Base-by-base conservation (phyloP, 2,888 invertebrate species). In the Thelaira solivaga region DNA sequence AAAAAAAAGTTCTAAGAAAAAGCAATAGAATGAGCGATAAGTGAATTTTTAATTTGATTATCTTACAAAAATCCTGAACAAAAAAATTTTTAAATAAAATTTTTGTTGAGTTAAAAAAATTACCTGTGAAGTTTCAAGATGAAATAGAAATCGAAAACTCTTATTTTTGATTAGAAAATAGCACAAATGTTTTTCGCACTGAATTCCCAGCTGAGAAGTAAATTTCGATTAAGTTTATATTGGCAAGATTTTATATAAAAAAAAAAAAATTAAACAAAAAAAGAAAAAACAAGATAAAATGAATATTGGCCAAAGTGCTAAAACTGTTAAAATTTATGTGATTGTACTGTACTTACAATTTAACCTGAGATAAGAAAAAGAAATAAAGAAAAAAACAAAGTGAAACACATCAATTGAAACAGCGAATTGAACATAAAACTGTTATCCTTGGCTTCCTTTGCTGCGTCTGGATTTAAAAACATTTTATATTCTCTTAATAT, bases 401-500 rank as follows among this genome's bases (percentile, higher is more conserved):
- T 84, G 82, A 86, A 86, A 86, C 85, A 84, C 87, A 86, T 85
- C 87, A 85, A 85, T 86, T 87, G 85, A 84, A 86, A 84, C 84
- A 83, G 84, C 82, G 84, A 83, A 82, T 84, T 84, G 85, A 83
- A 85, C 86, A 55, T 47, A 86, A n/a, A 85, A 82, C 78, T 79
- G 80, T 82, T 88, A 87, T 88, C 87, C 86, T 85, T 87, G 85
- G 85, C 86, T 87, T 88, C 85, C 84, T 84, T 20, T 85, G 85
- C 83, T 83, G 85, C 82, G 83, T 83, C 83, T 78, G 82, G 84
- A 85, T 85, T 87, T 87, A 83, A 83, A 73, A 76, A 62, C 47
- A 62, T 64, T 77, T 55, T 77, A 43, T 71, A 51, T 67, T 61
- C 26, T 49, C 67, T 26, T 26, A 4, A 26, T 26, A 20, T 45